Base-by-base conservation (phyloP, 37 sponge, comb jelly and placozoan species). In the Geodia barretti region DNA sequence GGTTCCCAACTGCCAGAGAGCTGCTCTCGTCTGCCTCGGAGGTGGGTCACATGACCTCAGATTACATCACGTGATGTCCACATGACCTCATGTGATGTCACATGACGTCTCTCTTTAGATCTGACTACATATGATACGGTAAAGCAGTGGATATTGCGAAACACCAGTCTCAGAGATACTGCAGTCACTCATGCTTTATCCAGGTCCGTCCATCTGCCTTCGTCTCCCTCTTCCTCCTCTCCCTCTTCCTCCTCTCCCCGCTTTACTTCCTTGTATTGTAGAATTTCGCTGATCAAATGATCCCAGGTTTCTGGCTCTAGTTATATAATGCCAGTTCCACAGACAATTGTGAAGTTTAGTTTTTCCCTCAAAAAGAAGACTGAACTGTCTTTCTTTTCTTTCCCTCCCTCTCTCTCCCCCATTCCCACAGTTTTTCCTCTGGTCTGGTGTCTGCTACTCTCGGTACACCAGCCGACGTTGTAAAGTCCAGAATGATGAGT, bases 401-500 rank as follows among this genome's bases (percentile, higher is more conserved):
- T 29, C 25, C 26, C 62, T 30, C 30, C 4, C 68, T 37, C 68
- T 37, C 79, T n/a, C 47, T 26, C 68, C 8, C 1, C 3, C n/a
- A 26, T 14, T n/a, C 4, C 8, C 38, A 30, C 62, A 91, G 94
- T 63, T 42, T 14, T 1, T 84, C 70, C 54, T 76, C 95, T 32
- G 90, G 92, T 28, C 39, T 95, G 30, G 90, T 86, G n/a, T 85
- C 92, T 11, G 83, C 95, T 38, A 68, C 41, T 31, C 63, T 83
- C 0, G 86, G 87, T 30, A 94, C 94, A 0, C 97, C 97, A 19
- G 86, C 89, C 11, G 97, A 96, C 70, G 94, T 96, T 1, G 65
- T 96, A 4, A 96, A 96, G 84, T 86, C 89, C 17, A 70, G 97
- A 40, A 91, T 96, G 75, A 96, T 96, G 97, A 96, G 90, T 66